A percentile compares a stretch with the other conserved stretches of the same genome.
These are phyloP conservation scores for Prostheceraeus crozeri DNA, from an alignment of 2,888 invertebrate genomes.

Conservation along the genomic window DNA sequence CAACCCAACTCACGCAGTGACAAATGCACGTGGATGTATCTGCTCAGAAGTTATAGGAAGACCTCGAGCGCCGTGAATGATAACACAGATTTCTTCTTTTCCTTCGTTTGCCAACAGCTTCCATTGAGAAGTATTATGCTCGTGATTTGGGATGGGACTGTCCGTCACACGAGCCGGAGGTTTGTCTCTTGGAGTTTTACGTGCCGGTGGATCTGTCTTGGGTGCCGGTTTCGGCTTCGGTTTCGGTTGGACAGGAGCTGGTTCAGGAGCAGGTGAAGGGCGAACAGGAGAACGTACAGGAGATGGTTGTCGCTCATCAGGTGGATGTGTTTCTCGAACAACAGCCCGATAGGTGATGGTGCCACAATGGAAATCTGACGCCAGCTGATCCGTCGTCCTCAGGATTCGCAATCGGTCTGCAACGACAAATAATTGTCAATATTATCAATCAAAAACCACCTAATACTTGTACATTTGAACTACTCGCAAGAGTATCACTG, in stretches of 20 bases:
- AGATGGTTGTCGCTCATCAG: constrained; percentile 27
- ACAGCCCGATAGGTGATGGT: no score
- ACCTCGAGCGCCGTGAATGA: constrained; percentile 51
- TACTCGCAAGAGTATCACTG: no score
- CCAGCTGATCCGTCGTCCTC: no score
- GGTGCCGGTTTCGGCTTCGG: background rate
- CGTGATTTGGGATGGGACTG: background rate
- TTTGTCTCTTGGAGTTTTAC: background rate
- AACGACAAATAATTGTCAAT: no score
- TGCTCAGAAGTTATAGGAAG: background rate
- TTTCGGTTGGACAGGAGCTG: background rate
- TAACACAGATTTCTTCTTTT: constrained; percentile 47
- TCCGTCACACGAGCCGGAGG: background rate
- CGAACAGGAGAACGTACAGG: constrained; percentile 25
- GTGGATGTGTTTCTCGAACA: constrained; percentile 31
- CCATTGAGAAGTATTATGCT: constrained; percentile 38
- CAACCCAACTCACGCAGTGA: no score
- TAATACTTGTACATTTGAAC: no score
- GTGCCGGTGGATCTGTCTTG: background rate
- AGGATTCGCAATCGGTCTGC: no score
- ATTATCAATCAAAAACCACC: no score
- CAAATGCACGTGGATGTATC: no score
- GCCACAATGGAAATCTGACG: no score
- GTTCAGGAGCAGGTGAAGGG: constrained; percentile 39
- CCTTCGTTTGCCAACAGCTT: constrained; percentile 47